Conservation (phyloP, 2,888 invertebrate species). For the Mactromeris polynyma region DNA sequence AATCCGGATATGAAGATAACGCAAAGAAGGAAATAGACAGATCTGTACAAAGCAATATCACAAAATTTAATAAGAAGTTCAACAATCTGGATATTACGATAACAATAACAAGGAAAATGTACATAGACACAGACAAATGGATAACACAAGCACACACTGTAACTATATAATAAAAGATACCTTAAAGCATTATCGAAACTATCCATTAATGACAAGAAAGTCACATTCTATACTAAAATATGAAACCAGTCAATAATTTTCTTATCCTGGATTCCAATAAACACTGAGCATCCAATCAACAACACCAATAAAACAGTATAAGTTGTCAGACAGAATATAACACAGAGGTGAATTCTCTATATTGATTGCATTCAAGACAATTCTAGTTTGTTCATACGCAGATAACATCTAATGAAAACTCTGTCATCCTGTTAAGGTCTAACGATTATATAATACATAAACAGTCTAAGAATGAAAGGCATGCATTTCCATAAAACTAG, state of each 20-base stretch:
- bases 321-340: background rate
- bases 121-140: background rate
- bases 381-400: conserved; percentile 1
- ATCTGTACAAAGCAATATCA: no score
- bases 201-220: background rate
- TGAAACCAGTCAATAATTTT: background rate
- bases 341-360: conserved; percentile 1
- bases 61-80: no score
- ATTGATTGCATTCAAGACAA: conserved; percentile 8
- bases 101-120: no score
- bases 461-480: background rate
- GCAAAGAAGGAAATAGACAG: no score
- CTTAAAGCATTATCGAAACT: background rate
- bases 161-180: background rate
- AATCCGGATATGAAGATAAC: no score
- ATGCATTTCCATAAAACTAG: no score
- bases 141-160: background rate
- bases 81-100: no score
- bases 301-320: conserved; percentile 10
- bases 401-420: background rate
- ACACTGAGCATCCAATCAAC: background rate
- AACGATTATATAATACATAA: background rate
- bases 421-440: background rate
- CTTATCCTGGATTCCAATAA: background rate
- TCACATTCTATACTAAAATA: background rate